Base-by-base conservation (phyloP, 1,140 invertebrate species). In the Lordiphosa stackelbergi region DNA sequence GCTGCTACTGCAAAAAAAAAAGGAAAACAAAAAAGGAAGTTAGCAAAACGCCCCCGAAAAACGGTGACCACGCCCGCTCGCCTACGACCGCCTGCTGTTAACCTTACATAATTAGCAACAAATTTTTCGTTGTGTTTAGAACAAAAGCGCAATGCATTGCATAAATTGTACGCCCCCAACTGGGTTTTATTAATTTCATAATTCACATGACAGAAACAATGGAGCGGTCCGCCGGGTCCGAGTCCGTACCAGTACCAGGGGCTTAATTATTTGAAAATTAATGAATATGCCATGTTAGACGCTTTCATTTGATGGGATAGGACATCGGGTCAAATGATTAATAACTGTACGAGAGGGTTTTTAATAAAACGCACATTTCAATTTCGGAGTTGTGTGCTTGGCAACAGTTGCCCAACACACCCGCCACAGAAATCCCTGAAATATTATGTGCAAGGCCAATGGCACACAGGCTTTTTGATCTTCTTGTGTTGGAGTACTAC, bases 181-280 rank as follows among this genome's bases (percentile, higher is more conserved):
- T 13, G 22, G 24, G 36, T 62, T 77, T 83, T 83, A 81, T 81
- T 81, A 81, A 81, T 83, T 81, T 74, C 75, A 83, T 83, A 81
- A 81, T 81, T 81, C 72, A 83, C 42, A 49, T 38, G 47, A 51
- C 66, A 45, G 58, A 24, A 53, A 65, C 53, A 70, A 69, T 62
- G 40, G 37, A 31, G 8, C n/a, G 10, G 7, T 4, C 34, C 19
- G 10, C 1, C 41, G 19, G 34, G 6, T 31, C 28, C 28, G 22
- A 36, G 41, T 36, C 51, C 31, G 22, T 24, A 24, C 41, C 24
- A 13, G 19, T 35, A 60, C 47, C 63, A 41, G 69, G 47, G 43
- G 68, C 77, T 81, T 83, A 83, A 81, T 81, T 81, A 81, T 81
- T 83, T 68, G 77, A 81, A 81, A 81, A 81, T 81, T 81, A 81